These are phyloP conservation scores for Ylistrum balloti DNA, from an alignment of 1,140 invertebrate genomes.

Conservation along the genomic window DNA sequence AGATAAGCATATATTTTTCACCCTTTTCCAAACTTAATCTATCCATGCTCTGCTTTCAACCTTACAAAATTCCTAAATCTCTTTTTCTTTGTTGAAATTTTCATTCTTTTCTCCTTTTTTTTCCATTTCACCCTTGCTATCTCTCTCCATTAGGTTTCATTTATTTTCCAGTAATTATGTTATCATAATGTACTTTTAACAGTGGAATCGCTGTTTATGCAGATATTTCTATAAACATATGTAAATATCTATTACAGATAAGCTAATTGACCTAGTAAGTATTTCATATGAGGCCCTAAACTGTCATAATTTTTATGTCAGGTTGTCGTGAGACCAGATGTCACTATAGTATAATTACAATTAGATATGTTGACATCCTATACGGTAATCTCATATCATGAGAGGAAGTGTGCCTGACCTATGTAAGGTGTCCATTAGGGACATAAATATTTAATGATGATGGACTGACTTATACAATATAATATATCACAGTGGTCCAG, in stretches of 20 bases:
- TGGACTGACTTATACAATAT: neutral
- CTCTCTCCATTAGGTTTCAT: neutral
- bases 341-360: neutral
- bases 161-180: neutral
- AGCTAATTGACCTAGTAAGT: neutral
- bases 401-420: neutral
- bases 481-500: neutral
- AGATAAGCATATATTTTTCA: too few species aligned
- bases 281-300: neutral
- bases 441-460: constrained; percentile 29
- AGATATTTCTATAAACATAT: neutral
- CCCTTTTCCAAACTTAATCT: neutral
- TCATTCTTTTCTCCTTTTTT: too few species aligned
- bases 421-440: neutral
- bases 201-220: neutral
- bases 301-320: neutral
- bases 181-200: neutral
- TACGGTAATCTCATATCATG: neutral
- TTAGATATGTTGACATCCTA: neutral
- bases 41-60: neutral
- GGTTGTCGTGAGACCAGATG: neutral
- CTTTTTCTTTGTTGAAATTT: too few species aligned
- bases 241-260: neutral
- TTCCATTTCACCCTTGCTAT: too few species aligned
- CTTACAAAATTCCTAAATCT: too few species aligned